phyloP scores from a whole-genome alignment of 2,888 invertebrate species.

The Ichneumoninae sp. region DNA sequence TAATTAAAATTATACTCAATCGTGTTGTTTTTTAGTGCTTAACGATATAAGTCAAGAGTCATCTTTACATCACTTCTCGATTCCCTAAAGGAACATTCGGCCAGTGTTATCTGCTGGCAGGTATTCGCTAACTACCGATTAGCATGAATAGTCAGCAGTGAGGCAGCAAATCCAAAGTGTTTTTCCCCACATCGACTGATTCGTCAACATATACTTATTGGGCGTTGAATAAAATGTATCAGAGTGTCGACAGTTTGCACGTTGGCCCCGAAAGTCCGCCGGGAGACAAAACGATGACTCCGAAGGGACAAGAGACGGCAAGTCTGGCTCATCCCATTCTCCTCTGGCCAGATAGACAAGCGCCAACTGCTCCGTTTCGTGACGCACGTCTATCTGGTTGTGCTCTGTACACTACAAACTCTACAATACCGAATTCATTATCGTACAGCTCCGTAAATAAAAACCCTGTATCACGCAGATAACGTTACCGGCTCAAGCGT shows the following conservation, averaged over 20 bases:
- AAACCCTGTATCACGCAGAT: neutral
- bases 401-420: neutral
- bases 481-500: neutral
- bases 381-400: too few relatives aligned
- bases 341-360: neutral
- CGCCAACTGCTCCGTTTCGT: too few relatives aligned
- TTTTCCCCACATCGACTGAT: neutral
- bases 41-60: neutral
- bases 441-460: neutral
- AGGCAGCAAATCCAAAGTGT: neutral
- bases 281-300: neutral
- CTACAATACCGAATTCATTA: neutral
- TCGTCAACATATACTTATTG: neutral
- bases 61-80: neutral
- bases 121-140: neutral
- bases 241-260: slow-evolving; percentile 5
- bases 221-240: neutral
- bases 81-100: neutral
- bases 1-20: neutral
- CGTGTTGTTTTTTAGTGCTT: neutral
- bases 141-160: neutral
- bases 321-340: neutral
- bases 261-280: neutral
- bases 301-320: neutral
- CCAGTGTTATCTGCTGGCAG: neutral